Percentiles rank a stretch among this genome's conserved stretches.
These are phyloP conservation scores for Channallabes apus DNA, from an alignment of 2,797 vertebrate species.

Conservation along the genomic window DNA sequence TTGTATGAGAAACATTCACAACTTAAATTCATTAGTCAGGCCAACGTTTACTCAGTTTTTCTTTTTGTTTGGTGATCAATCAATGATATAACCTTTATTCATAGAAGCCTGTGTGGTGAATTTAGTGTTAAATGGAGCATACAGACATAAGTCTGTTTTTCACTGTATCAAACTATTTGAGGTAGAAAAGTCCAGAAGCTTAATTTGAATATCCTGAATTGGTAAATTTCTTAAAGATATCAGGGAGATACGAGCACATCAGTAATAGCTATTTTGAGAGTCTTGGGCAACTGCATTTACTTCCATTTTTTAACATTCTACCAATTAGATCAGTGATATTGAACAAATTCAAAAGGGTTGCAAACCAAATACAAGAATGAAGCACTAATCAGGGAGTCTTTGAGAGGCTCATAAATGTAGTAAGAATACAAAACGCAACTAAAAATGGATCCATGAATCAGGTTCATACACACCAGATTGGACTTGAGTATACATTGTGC, in stretches of 20 bases:
- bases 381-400: neutral
- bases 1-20: neutral
- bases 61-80: neutral
- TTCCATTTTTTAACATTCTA: neutral
- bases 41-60: neutral
- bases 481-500: constrained; percentile 12
- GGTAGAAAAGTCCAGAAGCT: constrained; percentile 11
- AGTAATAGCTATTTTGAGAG: neutral
- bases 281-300: neutral
- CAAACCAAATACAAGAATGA: neutral
- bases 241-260: neutral
- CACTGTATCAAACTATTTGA: neutral
- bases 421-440: neutral
- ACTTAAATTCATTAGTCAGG: neutral
- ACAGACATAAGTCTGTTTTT: neutral
- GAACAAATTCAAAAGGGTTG: neutral
- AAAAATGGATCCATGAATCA: constrained; percentile 1
- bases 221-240: neutral
- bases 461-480: neutral
- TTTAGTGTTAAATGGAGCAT: constrained; percentile 12
- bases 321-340: neutral
- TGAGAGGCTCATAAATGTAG: neutral
- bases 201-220: neutral
- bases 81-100: neutral
- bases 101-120: neutral